Base-by-base conservation (phyloP, 2,797 vertebrate genomes). In the Helarctos malayanus region DNA sequence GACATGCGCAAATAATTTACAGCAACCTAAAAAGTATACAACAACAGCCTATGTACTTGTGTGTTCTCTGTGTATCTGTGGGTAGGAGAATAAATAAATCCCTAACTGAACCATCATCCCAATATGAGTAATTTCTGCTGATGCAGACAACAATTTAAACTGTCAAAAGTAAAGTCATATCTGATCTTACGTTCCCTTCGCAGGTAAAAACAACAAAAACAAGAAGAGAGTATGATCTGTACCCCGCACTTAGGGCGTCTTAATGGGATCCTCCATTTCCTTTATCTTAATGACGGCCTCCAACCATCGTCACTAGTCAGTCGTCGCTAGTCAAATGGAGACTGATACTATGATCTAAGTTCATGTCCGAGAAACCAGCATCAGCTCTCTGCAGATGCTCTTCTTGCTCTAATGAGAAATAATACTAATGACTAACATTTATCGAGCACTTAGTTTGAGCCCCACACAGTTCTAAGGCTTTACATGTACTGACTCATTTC, bases 81-180 rank as follows among this genome's bases (percentile, higher is more conserved):
- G 32, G 1, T 79, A 71, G 25, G 38, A 83, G 83, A 92, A 83
- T 71, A 97, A 97, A 96, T 71, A 97, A 96, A 86, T 65, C 85
- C 80, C 91, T 92, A 91, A 52, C 38, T 97, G 80, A 83, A 84
- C 69, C 78, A 21, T 97, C 68, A 80, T 59, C 49, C 83, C 79
- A 56, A 47, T 38, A 93, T 56, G 87, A 75, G 79, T 93, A 95
- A 88, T 89, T 97, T 97, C 96, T 95, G 68, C 91, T 65, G 91
- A 96, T 68, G 71, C 78, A 91, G 92, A 57, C 76, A 96, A 92
- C 81, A 96, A 83, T 75, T 91, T 80, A 93, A 97, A 91, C 71
- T 45, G 83, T 94, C 59, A 90, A 84, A 97, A 93, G 73, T 56
- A 79, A 75, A 91, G 45, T 84, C 71, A 45, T 45, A 82, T 76